Percentiles rank a stretch among this genome's conserved stretches.
These are phyloP conservation scores for Apistogramma diplotaenia DNA, from an alignment of 2,113 vertebrate genomes.

Conservation along the genomic window DNA sequence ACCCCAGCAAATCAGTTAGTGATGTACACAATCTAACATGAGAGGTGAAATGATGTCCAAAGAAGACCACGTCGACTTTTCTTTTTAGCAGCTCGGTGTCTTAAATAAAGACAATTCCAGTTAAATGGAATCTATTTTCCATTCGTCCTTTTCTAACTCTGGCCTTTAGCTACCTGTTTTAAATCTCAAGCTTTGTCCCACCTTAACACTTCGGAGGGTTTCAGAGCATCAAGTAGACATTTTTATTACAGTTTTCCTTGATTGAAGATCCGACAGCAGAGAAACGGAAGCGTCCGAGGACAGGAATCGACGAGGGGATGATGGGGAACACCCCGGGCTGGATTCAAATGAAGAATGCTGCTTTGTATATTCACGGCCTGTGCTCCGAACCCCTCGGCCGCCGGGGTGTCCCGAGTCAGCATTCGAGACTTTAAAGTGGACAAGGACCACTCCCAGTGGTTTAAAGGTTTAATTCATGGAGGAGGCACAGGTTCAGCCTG, in stretches of 20 bases:
- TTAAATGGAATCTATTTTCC: background rate
- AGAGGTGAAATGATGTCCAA: background rate
- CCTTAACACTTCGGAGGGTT: background rate
- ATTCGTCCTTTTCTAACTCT: background rate
- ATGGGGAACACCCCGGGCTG: background rate
- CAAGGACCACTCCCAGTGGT: background rate
- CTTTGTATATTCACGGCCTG: background rate
- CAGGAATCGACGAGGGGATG: background rate
- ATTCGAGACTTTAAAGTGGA: background rate
- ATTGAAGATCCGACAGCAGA: background rate
- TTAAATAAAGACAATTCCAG: background rate
- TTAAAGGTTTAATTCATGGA: background rate
- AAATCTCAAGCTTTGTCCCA: background rate
- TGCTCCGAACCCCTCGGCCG: background rate
- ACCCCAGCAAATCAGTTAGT: background rate
- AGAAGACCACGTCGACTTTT: background rate
- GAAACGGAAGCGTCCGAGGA: background rate
- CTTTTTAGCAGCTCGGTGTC: fast-evolving
- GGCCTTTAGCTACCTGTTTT: fast-evolving
- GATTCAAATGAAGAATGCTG: background rate
- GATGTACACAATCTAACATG: background rate
- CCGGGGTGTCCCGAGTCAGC: background rate
- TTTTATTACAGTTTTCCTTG: background rate
- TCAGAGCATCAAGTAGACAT: background rate
- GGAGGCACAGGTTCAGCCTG: background rate